Evolutionary conservation across 1,140 invertebrate genomes (phyloP).

Genomic region (Pachypsylla venusta): DNA sequence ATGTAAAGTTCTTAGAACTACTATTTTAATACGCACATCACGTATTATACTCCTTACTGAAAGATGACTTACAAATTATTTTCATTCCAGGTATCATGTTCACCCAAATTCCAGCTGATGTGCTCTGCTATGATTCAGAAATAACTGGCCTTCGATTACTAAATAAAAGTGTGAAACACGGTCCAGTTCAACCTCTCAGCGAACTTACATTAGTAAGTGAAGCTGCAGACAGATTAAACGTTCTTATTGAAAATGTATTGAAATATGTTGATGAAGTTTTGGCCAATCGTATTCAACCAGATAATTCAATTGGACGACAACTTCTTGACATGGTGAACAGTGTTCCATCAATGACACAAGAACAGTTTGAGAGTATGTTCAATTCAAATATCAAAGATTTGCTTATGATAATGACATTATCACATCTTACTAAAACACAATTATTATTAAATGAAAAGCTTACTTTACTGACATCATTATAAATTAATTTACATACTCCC

Average conservation of each 20-base stretch:
- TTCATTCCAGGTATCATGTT: slow-evolving; percentile 64
- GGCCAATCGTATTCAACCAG: slow-evolving; percentile 45
- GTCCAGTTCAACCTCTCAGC: slow-evolving; percentile 43
- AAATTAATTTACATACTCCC: no score
- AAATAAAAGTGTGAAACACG: neutral
- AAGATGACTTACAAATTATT: no score
- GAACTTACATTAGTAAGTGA: slow-evolving; percentile 77
- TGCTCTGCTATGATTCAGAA: slow-evolving; percentile 81
- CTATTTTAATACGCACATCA: no score
- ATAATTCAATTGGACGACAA: slow-evolving; percentile 66
- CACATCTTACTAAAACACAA: slow-evolving; percentile 91
- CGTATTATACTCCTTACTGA: no score
- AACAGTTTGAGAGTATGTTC: slow-evolving; percentile 88
- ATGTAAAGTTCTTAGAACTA: no score
- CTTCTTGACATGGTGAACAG: slow-evolving; percentile 79
- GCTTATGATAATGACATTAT: slow-evolving; percentile 88
- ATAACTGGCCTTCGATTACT: slow-evolving; percentile 35
- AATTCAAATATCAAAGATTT: slow-evolving; percentile 94
- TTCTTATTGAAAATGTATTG: slow-evolving; percentile 63
- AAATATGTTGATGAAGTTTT: slow-evolving; percentile 79
- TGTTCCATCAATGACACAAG: slow-evolving; percentile 73
- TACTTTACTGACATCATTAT: slow-evolving; percentile 55
- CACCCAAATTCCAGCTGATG: slow-evolving; percentile 72
- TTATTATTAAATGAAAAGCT: slow-evolving; percentile 90
- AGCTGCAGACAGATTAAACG: slow-evolving; percentile 56